phyloP scores from a whole-genome alignment of 2,113 vertebrate genomes.

The Bungarus multicinctus region DNA sequence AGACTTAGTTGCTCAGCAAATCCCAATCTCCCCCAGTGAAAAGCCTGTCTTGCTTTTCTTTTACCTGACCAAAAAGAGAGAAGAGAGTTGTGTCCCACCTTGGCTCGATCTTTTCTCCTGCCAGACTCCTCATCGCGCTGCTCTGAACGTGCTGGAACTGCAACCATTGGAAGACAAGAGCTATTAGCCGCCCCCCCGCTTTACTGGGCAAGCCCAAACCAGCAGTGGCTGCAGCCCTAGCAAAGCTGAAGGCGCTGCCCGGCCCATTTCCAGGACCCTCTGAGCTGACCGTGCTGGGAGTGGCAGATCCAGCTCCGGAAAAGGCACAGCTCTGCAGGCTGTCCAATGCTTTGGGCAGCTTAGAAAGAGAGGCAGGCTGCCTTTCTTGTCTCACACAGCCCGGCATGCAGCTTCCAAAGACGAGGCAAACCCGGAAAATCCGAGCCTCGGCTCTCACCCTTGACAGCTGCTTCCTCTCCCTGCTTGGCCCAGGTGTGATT shows the following conservation, averaged over 20 bases:
- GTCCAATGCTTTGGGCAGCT: not conserved
- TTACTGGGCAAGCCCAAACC: not conserved
- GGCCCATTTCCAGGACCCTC: not conserved
- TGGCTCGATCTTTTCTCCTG: constrained; percentile 88
- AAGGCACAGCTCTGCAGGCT: not conserved
- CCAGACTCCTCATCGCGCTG: constrained; percentile 87
- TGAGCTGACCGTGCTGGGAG: not conserved
- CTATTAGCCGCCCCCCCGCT: not conserved
- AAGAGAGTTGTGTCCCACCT: constrained; percentile 69
- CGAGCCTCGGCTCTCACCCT: not conserved
- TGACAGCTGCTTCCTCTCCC: not conserved
- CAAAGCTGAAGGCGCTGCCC: not conserved
- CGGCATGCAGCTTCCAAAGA: not conserved
- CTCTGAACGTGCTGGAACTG: constrained; percentile 95
- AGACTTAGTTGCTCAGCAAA: not conserved
- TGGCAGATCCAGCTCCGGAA: not conserved
- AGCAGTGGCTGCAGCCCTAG: not conserved
- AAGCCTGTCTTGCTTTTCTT: not conserved
- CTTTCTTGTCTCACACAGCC: not conserved
- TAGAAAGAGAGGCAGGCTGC: not conserved
- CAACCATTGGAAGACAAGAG: constrained; percentile 46
- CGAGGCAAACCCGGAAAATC: not conserved
- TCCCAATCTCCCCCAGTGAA: not conserved
- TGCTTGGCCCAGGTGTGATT: not conserved
- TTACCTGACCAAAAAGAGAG: not conserved